Evolutionary conservation across 92 coral and sea anemone genomes (phyloP), one percentile per base, ranked within the genome.

Genomic region (Virgularia gustaviana): DNA sequence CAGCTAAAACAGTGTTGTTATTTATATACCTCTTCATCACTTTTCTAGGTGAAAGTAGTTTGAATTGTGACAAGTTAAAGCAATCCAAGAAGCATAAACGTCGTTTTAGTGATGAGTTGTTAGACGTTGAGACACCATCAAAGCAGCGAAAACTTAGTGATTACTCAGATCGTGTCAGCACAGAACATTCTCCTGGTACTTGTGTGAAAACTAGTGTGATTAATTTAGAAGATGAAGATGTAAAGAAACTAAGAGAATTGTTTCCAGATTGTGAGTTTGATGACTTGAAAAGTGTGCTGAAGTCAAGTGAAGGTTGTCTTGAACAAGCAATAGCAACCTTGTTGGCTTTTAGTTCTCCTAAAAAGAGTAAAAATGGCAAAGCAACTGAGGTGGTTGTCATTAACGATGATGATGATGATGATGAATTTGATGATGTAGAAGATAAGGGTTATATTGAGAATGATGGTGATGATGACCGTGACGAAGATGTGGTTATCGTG

Each of bases 381-480:
- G 15, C 13, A 9, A 29, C n/a, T 27, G 76, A 51, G n/a, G 76
- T 71, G 30, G 58, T 65, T 51, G 82, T 57, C 44, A 33, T 65
- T 54, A 67, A 66, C 38, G 67, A 39, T 1, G 68, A 60, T 28
- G 76, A 23, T 47, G 70, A 54, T 34, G 71, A 63, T 60, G 70
- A 42, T 19, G 61, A 34, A 1, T 16, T 24, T 39, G 70, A 52
- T 8, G 71, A 42, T 36, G 18, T n/a, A 6, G 8, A 55, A 18
- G 37, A 32, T 74, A 6, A 23, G 16, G 19, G 44, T 8, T 32
- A 34, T 33, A 33, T 47, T 6, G 81, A 3, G 6, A 66, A 61
- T 25, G 72, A 72, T 67, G 89, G 76, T 4, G 89, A 83, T 65
- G 87, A 81, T 58, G 68, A 70, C 23, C 41, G 68, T 43, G 65